phyloP scores from a whole-genome alignment of 2,888 invertebrate species.

The Rotaria socialis region DNA sequence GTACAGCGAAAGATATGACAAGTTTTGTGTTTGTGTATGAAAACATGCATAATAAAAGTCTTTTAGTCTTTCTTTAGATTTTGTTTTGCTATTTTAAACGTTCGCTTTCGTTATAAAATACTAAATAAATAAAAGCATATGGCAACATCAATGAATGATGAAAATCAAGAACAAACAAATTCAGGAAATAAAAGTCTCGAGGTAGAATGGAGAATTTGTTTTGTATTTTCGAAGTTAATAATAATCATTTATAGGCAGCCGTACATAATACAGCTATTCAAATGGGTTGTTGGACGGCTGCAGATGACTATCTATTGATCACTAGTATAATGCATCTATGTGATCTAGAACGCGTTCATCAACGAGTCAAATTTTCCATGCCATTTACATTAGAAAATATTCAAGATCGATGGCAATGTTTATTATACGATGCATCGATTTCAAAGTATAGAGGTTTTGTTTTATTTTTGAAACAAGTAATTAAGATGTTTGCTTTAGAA shows the following conservation, averaged over 20 bases:
- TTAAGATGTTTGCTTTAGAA: constrained; percentile 17
- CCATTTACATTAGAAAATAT: constrained; percentile 39
- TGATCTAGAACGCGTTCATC: constrained; percentile 38
- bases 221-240: background rate
- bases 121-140: background rate
- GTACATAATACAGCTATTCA: constrained; percentile 38
- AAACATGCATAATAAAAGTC: background rate
- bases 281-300: constrained; percentile 46
- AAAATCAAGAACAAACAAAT: background rate
- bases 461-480: background rate
- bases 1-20: too few species aligned
- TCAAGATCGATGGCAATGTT: constrained; percentile 43
- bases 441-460: constrained; percentile 35
- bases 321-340: constrained; percentile 38
- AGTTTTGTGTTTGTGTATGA: background rate
- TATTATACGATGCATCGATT: constrained; percentile 41
- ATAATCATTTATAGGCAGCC: constrained; percentile 26
- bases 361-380: constrained; percentile 35
- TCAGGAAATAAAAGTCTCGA: background rate
- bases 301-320: constrained; percentile 44
- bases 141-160: background rate
- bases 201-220: background rate
- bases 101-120: too few species aligned
- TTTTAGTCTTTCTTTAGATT: background rate
- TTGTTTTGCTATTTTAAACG: background rate